Percentiles rank a stretch among this genome's conserved stretches.
Evolutionary conservation across 2,797 vertebrate species (phyloP).

Genomic region (Peromyscus melanophrys): DNA sequence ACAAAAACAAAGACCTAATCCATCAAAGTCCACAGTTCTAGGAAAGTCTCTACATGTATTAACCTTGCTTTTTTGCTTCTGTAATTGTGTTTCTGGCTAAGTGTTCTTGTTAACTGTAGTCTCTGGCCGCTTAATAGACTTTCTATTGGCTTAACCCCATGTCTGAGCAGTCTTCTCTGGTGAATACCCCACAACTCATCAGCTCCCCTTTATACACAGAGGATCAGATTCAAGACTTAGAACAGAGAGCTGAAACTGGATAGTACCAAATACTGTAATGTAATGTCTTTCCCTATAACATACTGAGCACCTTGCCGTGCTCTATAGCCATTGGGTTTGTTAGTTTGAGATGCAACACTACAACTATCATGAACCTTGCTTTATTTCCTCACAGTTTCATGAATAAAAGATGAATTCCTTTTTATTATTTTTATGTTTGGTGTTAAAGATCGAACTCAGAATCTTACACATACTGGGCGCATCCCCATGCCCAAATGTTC

Average conservation of each 20-base stretch:
- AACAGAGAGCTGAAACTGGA: not conserved
- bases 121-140: not conserved
- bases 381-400: not conserved
- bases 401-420: not conserved
- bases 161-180: not conserved
- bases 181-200: not conserved
- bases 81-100: not conserved
- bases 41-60: not conserved
- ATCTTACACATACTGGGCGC: not conserved
- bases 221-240: not conserved
- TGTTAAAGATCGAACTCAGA: not conserved
- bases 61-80: not conserved
- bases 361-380: not conserved
- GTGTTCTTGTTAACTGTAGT: not conserved
- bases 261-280: not conserved
- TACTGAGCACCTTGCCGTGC: not conserved
- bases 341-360: not conserved
- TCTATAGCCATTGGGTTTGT: not conserved
- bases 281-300: not conserved
- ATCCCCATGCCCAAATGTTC: not conserved
- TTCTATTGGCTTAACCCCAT: not conserved
- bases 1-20: not conserved
- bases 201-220: not conserved
- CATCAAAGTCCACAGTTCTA: not conserved
- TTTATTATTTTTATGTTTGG: not conserved